Evolutionary conservation across 2,888 invertebrate genomes (phyloP), one percentile per base, ranked within the genome.

Genomic region (Drosophila hamatofila): DNA sequence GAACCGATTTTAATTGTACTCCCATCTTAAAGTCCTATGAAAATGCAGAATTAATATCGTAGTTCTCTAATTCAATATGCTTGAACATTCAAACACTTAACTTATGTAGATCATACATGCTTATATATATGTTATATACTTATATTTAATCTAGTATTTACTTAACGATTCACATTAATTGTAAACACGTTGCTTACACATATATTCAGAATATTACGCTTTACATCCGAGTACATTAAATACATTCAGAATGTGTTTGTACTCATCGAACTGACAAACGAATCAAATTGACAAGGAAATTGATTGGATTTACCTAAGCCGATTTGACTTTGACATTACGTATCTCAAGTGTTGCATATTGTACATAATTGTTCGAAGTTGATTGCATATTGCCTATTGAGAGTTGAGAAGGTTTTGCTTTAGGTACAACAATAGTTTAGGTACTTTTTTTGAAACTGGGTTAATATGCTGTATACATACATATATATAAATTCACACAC

Each of bases 151-250:
- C 14, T 44, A 37, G 27, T 54, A 25, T 58, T 42, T 41, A 18
- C 44, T 41, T 63, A 30, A 62, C 46, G 37, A 57, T 42, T 41
- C 35, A 49, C 35, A 42, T 23, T 44, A 3, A 27, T 27, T 57
- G 57, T 23, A 57, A 63, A 44, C 42, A 49, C 51, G 84, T 72
- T 18, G 39, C 62, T 69, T 80, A 72, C 78, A 41, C n/a, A 39
- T n/a, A n/a, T 81, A 35, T 54, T 84, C 82, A 84, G 84, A 84
- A 84, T 88, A 72, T 75, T 67, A 88, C 84, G 88, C 84, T 85
- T 88, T 88, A 72, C 56, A 57, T 65, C 35, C 59, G 80, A 77
- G 74, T 69, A 63, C 63, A 52, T 67, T 46, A 51, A 61, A 55
- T 59, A 81, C 64, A 75, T 68, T 78, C 51, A 18, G 58, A 72